A percentile compares a stretch with the other conserved stretches of the same genome.
phyloP scores from a whole-genome alignment of 2,888 invertebrate genomes.

The Microctonus aethiopoides region DNA sequence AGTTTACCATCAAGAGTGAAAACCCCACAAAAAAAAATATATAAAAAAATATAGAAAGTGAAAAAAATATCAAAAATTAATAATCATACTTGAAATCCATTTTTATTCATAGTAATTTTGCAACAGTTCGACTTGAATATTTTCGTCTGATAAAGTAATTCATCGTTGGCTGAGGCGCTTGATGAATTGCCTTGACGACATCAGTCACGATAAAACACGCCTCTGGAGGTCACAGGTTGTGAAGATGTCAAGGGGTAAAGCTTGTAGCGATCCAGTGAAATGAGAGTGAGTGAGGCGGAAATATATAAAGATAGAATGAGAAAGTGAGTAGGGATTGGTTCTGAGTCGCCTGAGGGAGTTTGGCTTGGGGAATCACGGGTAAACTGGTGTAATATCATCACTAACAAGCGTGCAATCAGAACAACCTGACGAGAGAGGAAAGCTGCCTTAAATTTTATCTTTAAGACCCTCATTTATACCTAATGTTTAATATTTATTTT shows the following conservation, averaged over 20 bases:
- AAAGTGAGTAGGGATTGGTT: not conserved
- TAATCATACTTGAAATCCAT: too few relatives aligned
- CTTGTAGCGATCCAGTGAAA: not conserved
- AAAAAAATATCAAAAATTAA: too few relatives aligned
- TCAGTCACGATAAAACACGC: not conserved
- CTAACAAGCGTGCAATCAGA: conserved; percentile 41
- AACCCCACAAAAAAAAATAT: not conserved
- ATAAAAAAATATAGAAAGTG: too few relatives aligned
- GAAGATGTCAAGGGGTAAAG: not conserved
- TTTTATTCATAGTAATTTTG: too few relatives aligned
- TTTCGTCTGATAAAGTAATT: not conserved
- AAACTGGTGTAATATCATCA: conserved; percentile 45
- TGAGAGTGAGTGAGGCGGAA: not conserved
- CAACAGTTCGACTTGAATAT: not conserved
- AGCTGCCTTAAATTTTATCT: not conserved
- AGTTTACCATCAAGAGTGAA: not conserved
- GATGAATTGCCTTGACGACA: not conserved
- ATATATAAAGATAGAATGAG: not conserved
- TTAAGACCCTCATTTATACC: not conserved
- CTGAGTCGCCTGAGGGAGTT: not conserved
- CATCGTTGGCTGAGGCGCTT: not conserved
- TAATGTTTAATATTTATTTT: not conserved
- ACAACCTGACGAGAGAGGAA: not conserved
- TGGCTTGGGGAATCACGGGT: conserved; percentile 27
- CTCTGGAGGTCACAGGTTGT: not conserved